Percentiles rank a stretch among this genome's conserved stretches.
These are phyloP conservation scores for Chaetura pelagica DNA, from an alignment of 2,113 vertebrate species.

Conservation along the genomic window DNA sequence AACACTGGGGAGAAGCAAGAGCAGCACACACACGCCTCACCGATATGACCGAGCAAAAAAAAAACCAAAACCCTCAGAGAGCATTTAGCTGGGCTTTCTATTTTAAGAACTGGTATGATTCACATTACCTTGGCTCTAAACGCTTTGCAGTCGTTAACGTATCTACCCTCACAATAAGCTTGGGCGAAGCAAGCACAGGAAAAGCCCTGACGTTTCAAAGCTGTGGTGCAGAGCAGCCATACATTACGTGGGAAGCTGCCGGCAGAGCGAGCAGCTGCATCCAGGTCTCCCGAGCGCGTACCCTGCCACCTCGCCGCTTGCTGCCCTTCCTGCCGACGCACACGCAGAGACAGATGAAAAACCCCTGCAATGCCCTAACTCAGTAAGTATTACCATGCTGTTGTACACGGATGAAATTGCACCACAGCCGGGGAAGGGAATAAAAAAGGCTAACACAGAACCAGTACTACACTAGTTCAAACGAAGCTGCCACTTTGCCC, in stretches of 20 bases:
- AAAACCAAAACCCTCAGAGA: not conserved
- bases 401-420: not conserved
- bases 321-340: not conserved
- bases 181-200: not conserved
- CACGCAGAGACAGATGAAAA: not conserved
- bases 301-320: not conserved
- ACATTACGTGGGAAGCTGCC: not conserved
- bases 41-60: constrained; percentile 25
- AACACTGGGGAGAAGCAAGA: constrained; percentile 9
- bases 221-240: not conserved
- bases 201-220: constrained; percentile 35
- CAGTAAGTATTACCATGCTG: not conserved
- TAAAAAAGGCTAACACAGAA: not conserved
- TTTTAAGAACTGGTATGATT: constrained; percentile 45
- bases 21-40: not conserved
- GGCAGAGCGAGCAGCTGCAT: constrained; percentile 2
- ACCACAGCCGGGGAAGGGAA: rapidly evolving
- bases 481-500: not conserved
- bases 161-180: constrained; percentile 22
- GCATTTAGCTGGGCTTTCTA: not conserved
- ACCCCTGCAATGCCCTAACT: not conserved
- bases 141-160: not conserved
- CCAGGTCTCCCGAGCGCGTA: not conserved
- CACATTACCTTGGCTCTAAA: constrained; percentile 32
- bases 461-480: not conserved